phyloP scores from a whole-genome alignment of 2,113 vertebrate genomes.

The Penelope pileata region DNA sequence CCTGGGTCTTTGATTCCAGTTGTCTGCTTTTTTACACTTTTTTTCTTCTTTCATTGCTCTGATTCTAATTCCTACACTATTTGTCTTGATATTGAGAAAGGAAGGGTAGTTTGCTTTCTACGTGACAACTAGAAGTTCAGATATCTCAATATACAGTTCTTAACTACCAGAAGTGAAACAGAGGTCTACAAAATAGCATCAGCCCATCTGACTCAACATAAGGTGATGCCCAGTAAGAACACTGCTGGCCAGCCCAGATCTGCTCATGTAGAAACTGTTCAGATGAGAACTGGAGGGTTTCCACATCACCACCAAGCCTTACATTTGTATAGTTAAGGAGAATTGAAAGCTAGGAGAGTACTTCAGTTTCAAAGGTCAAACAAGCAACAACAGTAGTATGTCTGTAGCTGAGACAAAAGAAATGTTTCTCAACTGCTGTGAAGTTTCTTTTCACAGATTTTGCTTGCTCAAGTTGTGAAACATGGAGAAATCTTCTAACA shows the following conservation, averaged over 20 bases:
- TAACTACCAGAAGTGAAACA: background rate
- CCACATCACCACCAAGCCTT: background rate
- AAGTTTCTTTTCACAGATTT: background rate
- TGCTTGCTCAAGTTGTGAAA: background rate
- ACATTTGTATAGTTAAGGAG: background rate
- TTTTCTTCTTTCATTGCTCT: background rate
- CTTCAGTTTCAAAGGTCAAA: background rate
- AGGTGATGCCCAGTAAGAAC: background rate
- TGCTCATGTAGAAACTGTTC: background rate
- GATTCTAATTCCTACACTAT: background rate
- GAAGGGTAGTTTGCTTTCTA: background rate
- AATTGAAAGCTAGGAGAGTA: background rate
- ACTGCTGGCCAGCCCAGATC: background rate
- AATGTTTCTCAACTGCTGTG: background rate
- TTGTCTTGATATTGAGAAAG: background rate
- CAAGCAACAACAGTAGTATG: background rate
- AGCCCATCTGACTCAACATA: background rate
- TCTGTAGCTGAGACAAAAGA: background rate
- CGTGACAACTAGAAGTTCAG: background rate
- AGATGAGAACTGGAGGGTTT: background rate
- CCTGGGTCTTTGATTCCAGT: background rate
- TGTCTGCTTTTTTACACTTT: background rate
- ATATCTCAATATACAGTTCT: background rate
- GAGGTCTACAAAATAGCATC: background rate
- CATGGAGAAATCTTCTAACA: background rate